Evolutionary conservation across 2,113 vertebrate species (phyloP), one percentile per base, ranked within the genome.

Genomic region (Ginglymostoma cirratum): DNA sequence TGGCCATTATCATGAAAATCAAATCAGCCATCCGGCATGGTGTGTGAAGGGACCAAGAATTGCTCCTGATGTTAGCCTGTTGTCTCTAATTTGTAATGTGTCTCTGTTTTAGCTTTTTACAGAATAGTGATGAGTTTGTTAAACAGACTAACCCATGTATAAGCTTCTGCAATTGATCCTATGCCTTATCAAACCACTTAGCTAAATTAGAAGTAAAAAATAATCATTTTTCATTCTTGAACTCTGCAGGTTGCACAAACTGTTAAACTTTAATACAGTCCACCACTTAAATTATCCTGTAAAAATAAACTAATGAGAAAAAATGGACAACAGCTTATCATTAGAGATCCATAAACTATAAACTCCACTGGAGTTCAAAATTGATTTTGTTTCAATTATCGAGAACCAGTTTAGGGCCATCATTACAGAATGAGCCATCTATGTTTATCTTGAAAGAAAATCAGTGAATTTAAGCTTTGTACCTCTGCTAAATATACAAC

Each of bases 31-130:
- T 76, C 72, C 30, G 30, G 34, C 72, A 76, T 1, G 8, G 8
- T n/a, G 72, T 27, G 23, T 34, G 72, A 76, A 76, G 72, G 72
- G 72, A 34, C 72, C 30, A 1, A 8, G 72, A 34, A 76, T 14
- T 76, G 34, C 24, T 2, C 72, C 72, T 34, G 30, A 34, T 34
- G 34, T 76, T 34, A 76, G 6, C 6, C 72, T 34, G 34, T 42
- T 83, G 42, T 93, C 61, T 93, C 34, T n/a, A 93, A n/a, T 93
- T 65, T 93, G 61, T 38, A 69, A 70, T 95, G 94, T 34, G 69
- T 30, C 42, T 94, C n/a, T 45, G 12, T 95, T 19, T 19, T 52
- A 76, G 67, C 14, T 52, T 69, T 76, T 70, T 70, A 19, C 38
- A 95, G 45, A 48, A 5, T 95, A 95, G 89, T 38, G 89, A 95